Base-by-base conservation (phyloP, 2,888 invertebrate species). In the Itoplectis maculator region DNA sequence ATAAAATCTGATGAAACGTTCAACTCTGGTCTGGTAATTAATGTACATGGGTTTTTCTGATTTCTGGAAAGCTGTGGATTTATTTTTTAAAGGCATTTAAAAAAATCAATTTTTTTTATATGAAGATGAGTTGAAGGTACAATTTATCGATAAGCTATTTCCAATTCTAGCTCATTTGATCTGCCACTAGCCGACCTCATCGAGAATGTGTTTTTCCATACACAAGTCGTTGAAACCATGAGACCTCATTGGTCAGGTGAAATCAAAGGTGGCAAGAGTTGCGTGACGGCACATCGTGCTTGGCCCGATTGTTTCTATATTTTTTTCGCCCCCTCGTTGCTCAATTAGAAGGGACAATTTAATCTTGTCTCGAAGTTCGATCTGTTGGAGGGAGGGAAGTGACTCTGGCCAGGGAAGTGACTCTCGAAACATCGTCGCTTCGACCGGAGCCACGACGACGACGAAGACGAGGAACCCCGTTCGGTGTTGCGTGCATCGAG, bases 401-500 rank as follows among this genome's bases (percentile, higher is more conserved):
- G 20, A 70, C 40, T 70, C 70, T 42, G 42, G 42, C 61, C 9
- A 47, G 74, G n/a, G n/a, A n/a, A n/a, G n/a, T 29, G 29, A 29
- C 29, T 29, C 3, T 29, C 5, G 29, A 49, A 79, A 69, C 68
- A 69, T 81, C 73, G 81, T 61, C 35, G 51, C 61, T 61, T 18
- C 35, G 45, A 23, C 42, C 54, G 49, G 29, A 29, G 29, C 29
- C 5, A 66, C 66, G 40, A 68, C 72, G 42, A 72, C 63, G 37
- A 49, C 54, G 54, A 23, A 63, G 72, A 65, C 65, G 45, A 72
- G 74, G 68, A 74, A 84, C 80, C 81, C 79, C 61, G 82, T 74
- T 80, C 80, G 76, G 70, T 63, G 83, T 86, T 84, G 90, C 90
- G 91, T 90, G 90, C 83, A 79, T 82, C 86, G 82, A 87, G 88